Conservation (phyloP, 2,113 vertebrate genomes). For the Rhagologus leucostigma region DNA sequence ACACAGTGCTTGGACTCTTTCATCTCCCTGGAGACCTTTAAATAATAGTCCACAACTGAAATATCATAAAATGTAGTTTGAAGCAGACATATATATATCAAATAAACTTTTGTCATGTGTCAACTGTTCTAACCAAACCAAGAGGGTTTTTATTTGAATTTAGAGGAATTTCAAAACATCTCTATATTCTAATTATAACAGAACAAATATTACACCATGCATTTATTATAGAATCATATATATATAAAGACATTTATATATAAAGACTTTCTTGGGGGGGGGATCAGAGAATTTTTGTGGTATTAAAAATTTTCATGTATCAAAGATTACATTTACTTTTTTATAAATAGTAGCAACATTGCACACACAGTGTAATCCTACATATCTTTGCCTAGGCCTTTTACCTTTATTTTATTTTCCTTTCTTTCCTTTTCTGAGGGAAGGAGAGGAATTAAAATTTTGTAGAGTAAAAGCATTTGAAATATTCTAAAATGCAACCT, state of each 20-base stretch:
- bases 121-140: neutral
- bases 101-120: neutral
- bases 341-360: neutral
- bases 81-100: neutral
- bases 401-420: neutral
- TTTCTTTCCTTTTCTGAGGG: neutral
- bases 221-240: neutral
- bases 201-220: neutral
- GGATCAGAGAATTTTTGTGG: neutral
- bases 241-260: neutral
- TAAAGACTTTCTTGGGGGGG: neutral
- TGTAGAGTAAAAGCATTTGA: neutral
- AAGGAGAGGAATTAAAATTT: neutral
- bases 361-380: accelerated
- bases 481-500: neutral
- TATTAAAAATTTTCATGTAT: neutral
- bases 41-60: neutral
- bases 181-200: neutral
- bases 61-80: neutral
- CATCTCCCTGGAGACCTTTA: neutral
- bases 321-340: neutral
- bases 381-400: neutral
- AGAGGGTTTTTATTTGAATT: neutral
- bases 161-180: neutral
- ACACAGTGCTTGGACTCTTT: neutral